Evolutionary conservation across 2,797 vertebrate genomes (phyloP).

Genomic region (Lepilemur septentrionalis): DNA sequence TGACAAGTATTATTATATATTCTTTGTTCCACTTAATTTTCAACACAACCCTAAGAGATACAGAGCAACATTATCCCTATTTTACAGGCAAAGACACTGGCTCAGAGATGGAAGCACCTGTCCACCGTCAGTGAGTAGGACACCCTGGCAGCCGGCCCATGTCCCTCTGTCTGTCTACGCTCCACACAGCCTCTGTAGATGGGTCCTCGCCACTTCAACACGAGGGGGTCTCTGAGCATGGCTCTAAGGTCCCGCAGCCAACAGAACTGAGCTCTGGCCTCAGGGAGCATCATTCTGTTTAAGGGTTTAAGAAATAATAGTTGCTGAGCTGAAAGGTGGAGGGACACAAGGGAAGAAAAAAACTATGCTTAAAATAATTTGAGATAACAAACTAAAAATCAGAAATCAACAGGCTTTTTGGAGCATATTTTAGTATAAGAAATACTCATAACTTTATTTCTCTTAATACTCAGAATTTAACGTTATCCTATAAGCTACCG

Average conservation of each 20-base stretch:
- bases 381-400: not conserved
- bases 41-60: not conserved
- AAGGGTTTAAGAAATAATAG: not conserved
- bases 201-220: not conserved
- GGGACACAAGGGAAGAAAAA: not conserved
- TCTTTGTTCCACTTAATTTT: not conserved
- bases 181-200: fast-evolving
- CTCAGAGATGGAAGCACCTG: not conserved
- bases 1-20: fast-evolving
- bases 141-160: not conserved
- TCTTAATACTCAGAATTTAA: not conserved
- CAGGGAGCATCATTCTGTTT: not conserved
- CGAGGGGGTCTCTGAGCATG: not conserved
- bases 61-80: too few relatives aligned
- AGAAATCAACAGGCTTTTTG: not conserved
- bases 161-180: fast-evolving
- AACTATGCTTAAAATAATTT: not conserved
- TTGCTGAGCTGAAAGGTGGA: not conserved
- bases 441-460: not conserved
- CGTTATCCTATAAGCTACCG: not conserved
- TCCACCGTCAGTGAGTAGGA: fast-evolving
- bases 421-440: not conserved
- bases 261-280: not conserved
- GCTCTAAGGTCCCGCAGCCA: not conserved
- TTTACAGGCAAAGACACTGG: not conserved